Evolutionary conservation across 2,888 invertebrate species (phyloP).

Genomic region (Carcina quercana): DNA sequence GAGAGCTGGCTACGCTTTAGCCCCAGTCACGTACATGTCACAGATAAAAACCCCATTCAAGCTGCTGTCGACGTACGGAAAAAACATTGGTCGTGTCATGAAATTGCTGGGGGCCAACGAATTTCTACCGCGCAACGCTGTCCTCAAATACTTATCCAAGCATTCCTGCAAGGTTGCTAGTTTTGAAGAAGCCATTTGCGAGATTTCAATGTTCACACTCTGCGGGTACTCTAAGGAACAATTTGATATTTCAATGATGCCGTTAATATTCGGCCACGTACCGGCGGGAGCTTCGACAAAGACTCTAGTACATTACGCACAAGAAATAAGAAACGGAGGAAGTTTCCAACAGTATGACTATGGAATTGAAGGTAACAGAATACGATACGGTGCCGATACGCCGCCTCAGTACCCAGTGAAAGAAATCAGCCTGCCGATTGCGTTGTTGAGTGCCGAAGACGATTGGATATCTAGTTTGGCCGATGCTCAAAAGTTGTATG

Average conservation of each 20-base stretch:
- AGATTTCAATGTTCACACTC: slow-evolving; percentile 40
- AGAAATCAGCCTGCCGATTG: slow-evolving; percentile 39
- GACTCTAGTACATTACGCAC: slow-evolving; percentile 48
- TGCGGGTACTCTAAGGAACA: slow-evolving; percentile 6
- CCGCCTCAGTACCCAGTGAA: slow-evolving; percentile 29
- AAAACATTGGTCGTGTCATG: slow-evolving; percentile 21
- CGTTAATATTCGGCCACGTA: slow-evolving; percentile 36
- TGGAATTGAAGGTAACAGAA: too few relatives aligned
- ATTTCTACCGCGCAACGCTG: slow-evolving; percentile 36
- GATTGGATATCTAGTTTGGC: slow-evolving; percentile 41
- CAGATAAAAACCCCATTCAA: slow-evolving; percentile 38
- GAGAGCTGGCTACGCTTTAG: slow-evolving; percentile 42
- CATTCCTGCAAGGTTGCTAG: slow-evolving; percentile 37
- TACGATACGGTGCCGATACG: too few relatives aligned
- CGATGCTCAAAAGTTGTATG: slow-evolving; percentile 39
- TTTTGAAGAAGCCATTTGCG: slow-evolving; percentile 47
- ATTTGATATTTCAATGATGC: slow-evolving; percentile 31
- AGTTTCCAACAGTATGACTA: slow-evolving; percentile 42
- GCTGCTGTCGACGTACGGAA: slow-evolving; percentile 26
- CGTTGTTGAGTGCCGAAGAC: slow-evolving; percentile 40
- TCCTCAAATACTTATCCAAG: slow-evolving; percentile 32
- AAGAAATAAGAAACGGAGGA: slow-evolving; percentile 35
- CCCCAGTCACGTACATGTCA: slow-evolving; percentile 43
- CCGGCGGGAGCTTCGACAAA: slow-evolving; percentile 50
- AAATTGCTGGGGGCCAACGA: slow-evolving; percentile 37